Percentiles rank a stretch among this genome's conserved stretches.
These are phyloP conservation scores for Pelusios castaneus DNA, from an alignment of 2,113 vertebrate species.

Conservation along the genomic window DNA sequence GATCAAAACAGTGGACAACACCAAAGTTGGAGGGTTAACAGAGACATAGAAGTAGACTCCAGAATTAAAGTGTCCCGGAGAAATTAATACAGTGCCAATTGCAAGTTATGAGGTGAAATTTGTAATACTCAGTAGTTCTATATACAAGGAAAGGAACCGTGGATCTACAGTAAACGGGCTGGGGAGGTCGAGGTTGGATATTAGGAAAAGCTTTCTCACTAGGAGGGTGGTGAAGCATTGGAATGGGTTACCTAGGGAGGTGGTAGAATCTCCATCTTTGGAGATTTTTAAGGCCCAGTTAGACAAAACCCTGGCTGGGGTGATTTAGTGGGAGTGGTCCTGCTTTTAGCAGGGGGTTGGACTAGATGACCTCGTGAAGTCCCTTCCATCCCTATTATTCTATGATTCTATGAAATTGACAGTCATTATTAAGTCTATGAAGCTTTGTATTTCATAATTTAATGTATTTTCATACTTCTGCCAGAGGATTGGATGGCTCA, in stretches of 20 bases:
- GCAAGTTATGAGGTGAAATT: not conserved
- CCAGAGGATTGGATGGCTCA: not conserved
- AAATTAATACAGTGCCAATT: not conserved
- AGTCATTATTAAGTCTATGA: conserved; percentile 61
- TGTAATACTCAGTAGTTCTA: not conserved
- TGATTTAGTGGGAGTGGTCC: too few species aligned
- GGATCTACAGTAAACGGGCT: conserved; percentile 22
- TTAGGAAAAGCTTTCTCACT: too few species aligned
- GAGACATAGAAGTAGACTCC: not conserved
- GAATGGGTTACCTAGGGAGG: too few species aligned
- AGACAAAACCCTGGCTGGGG: too few species aligned
- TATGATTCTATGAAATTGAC: conserved; percentile 24
- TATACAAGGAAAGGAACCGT: not conserved
- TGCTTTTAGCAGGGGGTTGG: too few species aligned
- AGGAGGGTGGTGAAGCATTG: too few species aligned
- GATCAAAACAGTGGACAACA: not conserved
- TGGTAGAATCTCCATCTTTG: too few species aligned
- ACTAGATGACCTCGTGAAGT: too few species aligned
- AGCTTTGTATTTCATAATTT: conserved; percentile 37
- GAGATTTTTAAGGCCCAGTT: too few species aligned
- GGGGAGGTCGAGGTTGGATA: too few species aligned
- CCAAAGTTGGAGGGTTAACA: not conserved
- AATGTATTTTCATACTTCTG: not conserved
- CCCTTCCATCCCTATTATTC: too few species aligned
- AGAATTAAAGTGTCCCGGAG: not conserved